These are phyloP conservation scores for Eolophus roseicapilla DNA, from an alignment of 2,113 vertebrate genomes.

Conservation along the genomic window DNA sequence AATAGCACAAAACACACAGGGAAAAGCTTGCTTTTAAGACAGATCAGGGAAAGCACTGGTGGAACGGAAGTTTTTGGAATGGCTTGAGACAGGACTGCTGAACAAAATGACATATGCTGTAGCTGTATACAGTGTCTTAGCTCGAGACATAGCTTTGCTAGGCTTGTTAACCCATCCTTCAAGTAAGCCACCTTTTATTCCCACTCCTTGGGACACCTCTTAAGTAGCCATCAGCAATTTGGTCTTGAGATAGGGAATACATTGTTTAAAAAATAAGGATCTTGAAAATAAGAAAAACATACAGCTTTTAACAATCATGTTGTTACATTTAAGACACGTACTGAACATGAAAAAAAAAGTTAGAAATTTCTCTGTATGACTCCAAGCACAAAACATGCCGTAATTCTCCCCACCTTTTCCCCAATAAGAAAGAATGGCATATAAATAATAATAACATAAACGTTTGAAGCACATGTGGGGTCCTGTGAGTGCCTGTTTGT, in stretches of 20 bases:
- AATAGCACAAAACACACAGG: constrained; percentile 6
- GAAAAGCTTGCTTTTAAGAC: background rate
- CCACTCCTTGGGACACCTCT: background rate
- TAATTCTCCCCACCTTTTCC: background rate
- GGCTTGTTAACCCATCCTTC: background rate
- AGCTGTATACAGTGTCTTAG: background rate
- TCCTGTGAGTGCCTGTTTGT: background rate
- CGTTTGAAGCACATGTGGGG: background rate
- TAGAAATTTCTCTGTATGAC: background rate
- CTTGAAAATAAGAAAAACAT: background rate
- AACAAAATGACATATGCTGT: background rate
- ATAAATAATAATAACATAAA: background rate
- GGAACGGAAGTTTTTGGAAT: background rate
- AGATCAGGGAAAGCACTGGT: background rate
- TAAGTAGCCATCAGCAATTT: background rate
- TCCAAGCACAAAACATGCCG: background rate
- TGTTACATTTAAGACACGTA: background rate
- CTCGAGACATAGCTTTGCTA: background rate
- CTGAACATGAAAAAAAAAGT: background rate
- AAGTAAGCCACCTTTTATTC: background rate
- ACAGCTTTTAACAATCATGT: background rate
- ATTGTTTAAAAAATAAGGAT: background rate
- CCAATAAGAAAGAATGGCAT: background rate
- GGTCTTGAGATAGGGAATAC: background rate
- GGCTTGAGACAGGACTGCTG: background rate